These are phyloP conservation scores for Sus cebifrons DNA, from an alignment of 2,797 vertebrate genomes.

Conservation along the genomic window DNA sequence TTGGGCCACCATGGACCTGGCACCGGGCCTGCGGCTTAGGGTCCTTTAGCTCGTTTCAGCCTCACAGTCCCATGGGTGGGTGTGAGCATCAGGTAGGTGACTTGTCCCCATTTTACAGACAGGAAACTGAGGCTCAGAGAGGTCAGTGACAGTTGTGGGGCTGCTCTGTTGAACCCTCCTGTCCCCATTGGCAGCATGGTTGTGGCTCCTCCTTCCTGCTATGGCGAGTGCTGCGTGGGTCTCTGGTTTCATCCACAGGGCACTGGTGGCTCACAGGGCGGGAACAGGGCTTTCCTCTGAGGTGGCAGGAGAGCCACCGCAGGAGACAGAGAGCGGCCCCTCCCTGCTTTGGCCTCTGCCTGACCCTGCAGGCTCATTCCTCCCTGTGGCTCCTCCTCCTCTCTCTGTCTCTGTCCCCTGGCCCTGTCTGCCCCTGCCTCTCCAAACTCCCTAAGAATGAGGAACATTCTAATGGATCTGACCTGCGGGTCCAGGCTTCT, in stretches of 20 bases:
- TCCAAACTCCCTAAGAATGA: not conserved
- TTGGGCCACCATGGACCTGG: not conserved
- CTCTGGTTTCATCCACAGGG: not conserved
- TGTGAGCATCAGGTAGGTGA: not conserved
- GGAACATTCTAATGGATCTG: not conserved
- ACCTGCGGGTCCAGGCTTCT: not conserved
- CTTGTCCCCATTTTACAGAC: constrained; percentile 14
- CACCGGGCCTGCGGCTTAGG: not conserved
- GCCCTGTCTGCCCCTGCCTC: not conserved
- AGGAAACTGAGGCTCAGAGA: constrained; percentile 33
- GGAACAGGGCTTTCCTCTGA: not conserved
- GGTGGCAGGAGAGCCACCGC: not conserved
- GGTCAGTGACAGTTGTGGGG: not conserved
- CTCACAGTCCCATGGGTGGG: not conserved
- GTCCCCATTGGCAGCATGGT: no score
- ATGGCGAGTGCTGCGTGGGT: not conserved
- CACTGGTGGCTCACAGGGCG: not conserved
- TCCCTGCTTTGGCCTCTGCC: not conserved
- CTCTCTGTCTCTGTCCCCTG: not conserved
- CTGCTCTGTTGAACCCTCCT: not conserved
- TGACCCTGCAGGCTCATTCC: not conserved
- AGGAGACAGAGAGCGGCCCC: not conserved
- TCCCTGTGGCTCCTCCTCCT: not conserved
- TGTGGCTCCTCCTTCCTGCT: not conserved
- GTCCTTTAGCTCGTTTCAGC: not conserved